Conservation (phyloP, 2,888 invertebrate genomes). For the Epirrhoe alternata region DNA sequence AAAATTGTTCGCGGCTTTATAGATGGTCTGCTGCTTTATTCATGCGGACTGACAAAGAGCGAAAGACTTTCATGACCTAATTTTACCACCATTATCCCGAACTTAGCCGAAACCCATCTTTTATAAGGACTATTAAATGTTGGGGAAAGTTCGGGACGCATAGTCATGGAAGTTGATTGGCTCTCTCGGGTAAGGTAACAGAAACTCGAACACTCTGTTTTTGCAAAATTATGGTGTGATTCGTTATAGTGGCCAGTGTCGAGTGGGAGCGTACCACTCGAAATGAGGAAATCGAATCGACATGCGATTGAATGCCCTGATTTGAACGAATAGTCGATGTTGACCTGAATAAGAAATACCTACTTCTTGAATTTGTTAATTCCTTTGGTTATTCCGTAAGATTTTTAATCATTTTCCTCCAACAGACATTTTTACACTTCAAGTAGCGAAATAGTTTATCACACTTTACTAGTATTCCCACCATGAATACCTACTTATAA, state of each 20-base stretch:
- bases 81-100: conserved; percentile 30
- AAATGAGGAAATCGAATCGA: conserved; percentile 26
- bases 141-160: conserved; percentile 24
- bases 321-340: conserved; percentile 11
- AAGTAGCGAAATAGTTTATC: not conserved
- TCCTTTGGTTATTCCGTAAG: not conserved
- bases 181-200: conserved; percentile 15
- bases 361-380: not conserved
- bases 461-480: not conserved
- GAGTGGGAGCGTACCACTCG: conserved; percentile 13
- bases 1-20: conserved; percentile 7
- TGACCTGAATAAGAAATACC: conserved; percentile 21
- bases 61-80: conserved; percentile 24
- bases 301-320: conserved; percentile 23
- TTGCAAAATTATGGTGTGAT: conserved; percentile 17
- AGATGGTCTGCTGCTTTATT: conserved; percentile 6
- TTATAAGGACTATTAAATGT: conserved; percentile 31
- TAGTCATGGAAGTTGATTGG: conserved; percentile 24
- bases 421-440: not conserved
- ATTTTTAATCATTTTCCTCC: not conserved
- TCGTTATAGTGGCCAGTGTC: conserved; percentile 19
- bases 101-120: conserved; percentile 27
- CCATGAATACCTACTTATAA: not conserved
- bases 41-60: conserved; percentile 5
- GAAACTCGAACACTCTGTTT: conserved; percentile 20